Evolutionary conservation across 1,140 invertebrate species (phyloP), one percentile per base, ranked within the genome.

Genomic region (Aphelenchoides fujianensis): DNA sequence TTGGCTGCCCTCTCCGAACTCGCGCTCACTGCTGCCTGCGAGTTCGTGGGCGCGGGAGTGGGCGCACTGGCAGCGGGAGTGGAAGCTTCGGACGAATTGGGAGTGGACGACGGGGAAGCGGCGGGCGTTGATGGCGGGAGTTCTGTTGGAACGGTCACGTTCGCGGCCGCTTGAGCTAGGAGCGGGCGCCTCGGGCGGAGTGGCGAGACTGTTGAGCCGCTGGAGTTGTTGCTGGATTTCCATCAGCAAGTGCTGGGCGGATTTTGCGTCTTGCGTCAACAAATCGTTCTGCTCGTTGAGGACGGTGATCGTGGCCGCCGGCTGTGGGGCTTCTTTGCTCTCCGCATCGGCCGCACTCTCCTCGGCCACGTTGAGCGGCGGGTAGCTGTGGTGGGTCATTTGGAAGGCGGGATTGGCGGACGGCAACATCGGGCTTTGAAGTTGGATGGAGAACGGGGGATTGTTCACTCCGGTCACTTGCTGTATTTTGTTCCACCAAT

Each of bases 401-500:
- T 5, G 5, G 7, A 19, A 59, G 5, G 5, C 5, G 27, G 55
- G 55, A 7, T 5, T 19, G 12, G 28, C 55, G 12, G 55, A 59
- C 5, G 55, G 55, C 12, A 19, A 19, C 23, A 59, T 7, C 19
- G 55, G 55, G 7, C 5, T 19, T 27, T 5, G 5, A 16, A 59
- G 34, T 59, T 59, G 55, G 7, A 59, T 59, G 19, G 55, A 5
- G 7, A 59, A 59, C 7, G 55, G 23, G 28, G 55, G 7, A 23
- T 59, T 59, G 55, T 19, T 59, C 7, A 59, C 34, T 59, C 55
- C 55, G 23, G 23, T 32, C 23, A 32, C 23, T 59, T 59, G 55
- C 34, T 59, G 55, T 7, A 59, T 59, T 59, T 59, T 59, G 23
- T 23, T 59, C 55, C 55, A 59, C 55, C 55, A 59, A 59, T 59